Evolutionary conservation across 2,888 invertebrate genomes (phyloP).

Genomic region (Teinopalpus imperialis): DNA sequence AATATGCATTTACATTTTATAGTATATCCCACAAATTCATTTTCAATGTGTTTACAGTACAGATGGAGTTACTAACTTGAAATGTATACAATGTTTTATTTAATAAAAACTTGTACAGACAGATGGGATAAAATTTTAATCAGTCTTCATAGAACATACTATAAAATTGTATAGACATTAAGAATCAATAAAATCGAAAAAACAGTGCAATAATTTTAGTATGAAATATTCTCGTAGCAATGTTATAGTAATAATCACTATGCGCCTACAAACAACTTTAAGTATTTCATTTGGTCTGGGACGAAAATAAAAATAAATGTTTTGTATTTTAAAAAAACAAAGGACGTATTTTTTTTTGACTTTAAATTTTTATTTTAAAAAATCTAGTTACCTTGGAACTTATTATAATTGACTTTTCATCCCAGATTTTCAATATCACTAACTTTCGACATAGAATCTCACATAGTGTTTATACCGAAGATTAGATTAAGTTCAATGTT

Average conservation of each 20-base stretch:
- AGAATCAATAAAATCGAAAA: too few species aligned
- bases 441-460: neutral
- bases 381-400: too few species aligned
- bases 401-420: conserved; percentile 10
- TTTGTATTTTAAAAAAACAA: too few species aligned
- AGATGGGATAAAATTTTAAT: neutral
- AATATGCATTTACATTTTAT: conserved; percentile 7
- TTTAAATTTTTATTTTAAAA: too few species aligned
- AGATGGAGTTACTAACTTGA: neutral
- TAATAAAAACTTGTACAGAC: too few species aligned
- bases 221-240: neutral
- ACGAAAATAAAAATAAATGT: conserved; percentile 4
- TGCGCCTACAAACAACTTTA: neutral
- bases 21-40: conserved; percentile 15
- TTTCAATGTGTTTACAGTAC: too few species aligned
- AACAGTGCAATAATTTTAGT: neutral
- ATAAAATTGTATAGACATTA: conserved; percentile 6
- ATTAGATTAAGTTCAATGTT: too few species aligned
- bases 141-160: conserved; percentile 12
- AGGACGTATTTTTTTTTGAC: too few species aligned
- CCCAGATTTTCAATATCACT: conserved; percentile 6
- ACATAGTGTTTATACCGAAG: neutral
- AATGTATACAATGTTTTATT: conserved; percentile 1
- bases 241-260: neutral
- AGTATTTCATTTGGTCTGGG: conserved; percentile 5